Conservation (phyloP, 2,888 invertebrate genomes). For the Pammene aurita region DNA sequence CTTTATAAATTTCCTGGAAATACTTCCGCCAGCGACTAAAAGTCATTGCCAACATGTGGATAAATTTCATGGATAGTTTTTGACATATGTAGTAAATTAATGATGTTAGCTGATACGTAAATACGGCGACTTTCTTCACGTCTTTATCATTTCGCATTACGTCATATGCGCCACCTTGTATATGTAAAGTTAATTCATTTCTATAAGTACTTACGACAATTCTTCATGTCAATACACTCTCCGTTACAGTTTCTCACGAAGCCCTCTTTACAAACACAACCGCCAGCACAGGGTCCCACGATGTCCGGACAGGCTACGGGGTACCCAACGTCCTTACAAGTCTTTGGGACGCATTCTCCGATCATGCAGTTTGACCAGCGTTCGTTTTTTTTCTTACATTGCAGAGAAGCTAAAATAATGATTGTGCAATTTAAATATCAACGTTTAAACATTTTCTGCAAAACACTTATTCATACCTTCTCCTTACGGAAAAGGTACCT, state of each 20-base stretch:
- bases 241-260: conserved; percentile 32
- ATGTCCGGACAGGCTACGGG: conserved; percentile 21
- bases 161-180: background rate
- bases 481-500: too few relatives aligned
- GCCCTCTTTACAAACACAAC: conserved; percentile 37
- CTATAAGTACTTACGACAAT: conserved; percentile 33
- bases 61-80: too few relatives aligned
- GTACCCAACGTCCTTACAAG: conserved; percentile 30
- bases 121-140: too few relatives aligned
- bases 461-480: too few relatives aligned
- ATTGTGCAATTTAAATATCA: too few relatives aligned
- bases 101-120: too few relatives aligned
- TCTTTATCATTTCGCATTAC: too few relatives aligned
- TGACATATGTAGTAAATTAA: too few relatives aligned
- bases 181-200: background rate
- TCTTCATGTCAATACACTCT: conserved; percentile 24
- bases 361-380: conserved; percentile 25
- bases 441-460: too few relatives aligned
- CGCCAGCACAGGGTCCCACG: conserved; percentile 31
- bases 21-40: too few relatives aligned
- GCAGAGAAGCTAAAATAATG: background rate
- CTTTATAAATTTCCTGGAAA: too few relatives aligned
- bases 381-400: conserved; percentile 32
- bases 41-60: too few relatives aligned
- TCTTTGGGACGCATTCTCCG: conserved; percentile 32